Base-by-base conservation (phyloP, 2,797 vertebrate genomes). In the Acipenser ruthenus region DNA sequence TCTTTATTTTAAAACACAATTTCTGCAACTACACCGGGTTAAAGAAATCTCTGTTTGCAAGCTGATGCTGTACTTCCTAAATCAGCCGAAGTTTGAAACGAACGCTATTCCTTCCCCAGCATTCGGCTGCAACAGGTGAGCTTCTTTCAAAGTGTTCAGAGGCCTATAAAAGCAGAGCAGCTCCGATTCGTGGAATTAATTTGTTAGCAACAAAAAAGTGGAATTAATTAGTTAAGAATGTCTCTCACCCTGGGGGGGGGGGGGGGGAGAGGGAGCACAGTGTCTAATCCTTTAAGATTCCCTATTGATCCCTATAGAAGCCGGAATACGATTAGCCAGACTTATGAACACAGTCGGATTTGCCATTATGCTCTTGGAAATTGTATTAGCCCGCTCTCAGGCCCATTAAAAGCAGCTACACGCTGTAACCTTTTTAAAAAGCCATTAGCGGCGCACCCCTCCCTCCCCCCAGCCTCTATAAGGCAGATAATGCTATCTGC, bases 391-490 rank as follows among this genome's bases (percentile, higher is more conserved):
- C 82, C 83, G 79, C 88, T 87, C 85, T 84, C 83, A 86, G 87
- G 80, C 82, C 86, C 87, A 87, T 89, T 87, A 88, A 88, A 84
- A 87, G 85, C 84, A 86, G 85, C 80, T 80, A 88, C 87, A 87
- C 86, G 86, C 85, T 87, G 87, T 88, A 88, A 89, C 85, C 86
- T 88, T 88, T 89, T 89, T 88, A 89, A 88, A 88, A 89, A 89
- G 82, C 85, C 86, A 88, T 89, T 89, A 88, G 87, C 53, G 60
- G 56, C 62, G 18, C 67, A 49, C 66, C 60, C 63, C 63, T 18
- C 58, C 13, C 58, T 18, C 6, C 58, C 3, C 13, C 1, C 15
- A 18, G 2, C 11, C 74, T 77, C 77, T 75, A 65, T 74, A 74
- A 79, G 79, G 79, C 15, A 18, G 15, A 18, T 18, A 18, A 88